phyloP scores from a whole-genome alignment of 2,797 vertebrate genomes.

The Glossophaga mutica region DNA sequence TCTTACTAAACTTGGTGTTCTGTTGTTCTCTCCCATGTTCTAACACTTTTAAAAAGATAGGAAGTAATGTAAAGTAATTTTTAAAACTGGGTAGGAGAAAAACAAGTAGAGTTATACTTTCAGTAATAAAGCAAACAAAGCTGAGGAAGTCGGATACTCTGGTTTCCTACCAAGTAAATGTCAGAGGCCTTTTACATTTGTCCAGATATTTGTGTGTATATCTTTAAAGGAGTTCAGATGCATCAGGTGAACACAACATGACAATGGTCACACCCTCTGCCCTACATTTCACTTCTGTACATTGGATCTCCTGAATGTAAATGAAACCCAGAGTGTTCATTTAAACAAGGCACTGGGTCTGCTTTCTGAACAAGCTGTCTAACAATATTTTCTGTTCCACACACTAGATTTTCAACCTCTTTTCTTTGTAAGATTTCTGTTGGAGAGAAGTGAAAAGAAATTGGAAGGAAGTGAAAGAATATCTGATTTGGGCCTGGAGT shows the following conservation, averaged over 20 bases:
- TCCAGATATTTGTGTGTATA: neutral
- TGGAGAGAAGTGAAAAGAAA: neutral
- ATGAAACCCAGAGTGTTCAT: neutral
- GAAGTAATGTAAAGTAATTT: neutral
- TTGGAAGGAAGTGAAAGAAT: neutral
- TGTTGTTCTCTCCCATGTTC: neutral
- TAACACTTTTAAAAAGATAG: neutral
- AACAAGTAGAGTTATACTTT: neutral
- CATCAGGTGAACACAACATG: neutral
- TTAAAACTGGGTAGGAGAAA: neutral
- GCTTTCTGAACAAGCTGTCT: neutral
- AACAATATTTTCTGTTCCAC: neutral
- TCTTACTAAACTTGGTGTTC: neutral
- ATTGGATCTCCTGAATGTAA: conserved; percentile 43
- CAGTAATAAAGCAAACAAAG: neutral
- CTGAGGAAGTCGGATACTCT: neutral
- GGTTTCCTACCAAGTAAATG: neutral
- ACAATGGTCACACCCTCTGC: neutral
- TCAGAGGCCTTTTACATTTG: neutral
- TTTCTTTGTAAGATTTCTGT: neutral
- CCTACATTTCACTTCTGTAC: neutral
- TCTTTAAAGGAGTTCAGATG: neutral
- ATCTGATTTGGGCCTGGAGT: neutral
- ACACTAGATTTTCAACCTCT: neutral
- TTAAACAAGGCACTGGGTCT: neutral